phyloP scores from a whole-genome alignment of 2,888 invertebrate species.

The Drosophila nr. medialis region DNA sequence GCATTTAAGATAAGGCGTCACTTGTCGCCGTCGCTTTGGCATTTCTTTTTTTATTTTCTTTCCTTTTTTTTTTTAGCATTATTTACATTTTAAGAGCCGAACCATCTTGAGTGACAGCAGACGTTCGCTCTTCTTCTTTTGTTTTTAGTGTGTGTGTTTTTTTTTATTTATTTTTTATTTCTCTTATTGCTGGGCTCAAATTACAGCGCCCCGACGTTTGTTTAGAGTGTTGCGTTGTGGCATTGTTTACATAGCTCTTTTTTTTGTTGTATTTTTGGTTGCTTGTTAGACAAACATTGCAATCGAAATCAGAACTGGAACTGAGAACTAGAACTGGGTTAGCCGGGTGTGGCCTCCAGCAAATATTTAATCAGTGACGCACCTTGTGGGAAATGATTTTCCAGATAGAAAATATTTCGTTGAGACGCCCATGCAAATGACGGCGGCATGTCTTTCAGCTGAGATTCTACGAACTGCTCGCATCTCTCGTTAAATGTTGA shows the following conservation, averaged over 20 bases:
- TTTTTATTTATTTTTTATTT: conserved; percentile 14
- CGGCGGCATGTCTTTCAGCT: conserved; percentile 51
- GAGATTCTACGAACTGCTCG: conserved; percentile 54
- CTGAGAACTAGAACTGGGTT: conserved; percentile 67
- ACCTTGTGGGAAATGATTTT: conserved; percentile 74
- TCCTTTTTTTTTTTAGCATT: conserved; percentile 62
- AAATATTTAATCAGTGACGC: conserved; percentile 77
- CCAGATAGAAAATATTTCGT: conserved; percentile 1
- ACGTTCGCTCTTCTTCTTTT: conserved; percentile 16
- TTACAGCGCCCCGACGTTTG: conserved; percentile 59
- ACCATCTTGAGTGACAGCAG: conserved; percentile 58
- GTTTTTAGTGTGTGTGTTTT: conserved; percentile 10
- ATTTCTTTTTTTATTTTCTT: conserved; percentile 35
- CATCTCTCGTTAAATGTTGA: conserved; percentile 39
- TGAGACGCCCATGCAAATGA: conserved; percentile 50
- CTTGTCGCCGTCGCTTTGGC: conserved; percentile 64
- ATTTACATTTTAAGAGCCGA: conserved; percentile 72
- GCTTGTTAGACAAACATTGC: conserved; percentile 63
- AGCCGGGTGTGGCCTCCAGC: conserved; percentile 63
- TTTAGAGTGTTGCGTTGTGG: conserved; percentile 39
- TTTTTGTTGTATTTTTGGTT: conserved; percentile 14
- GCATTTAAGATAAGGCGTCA: conserved; percentile 79
- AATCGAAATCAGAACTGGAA: conserved; percentile 61
- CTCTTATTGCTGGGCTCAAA: conserved; percentile 46
- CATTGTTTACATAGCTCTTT: conserved; percentile 56